Conservation (phyloP, 2,113 vertebrate genomes). For the Thomomys bottae region DNA sequence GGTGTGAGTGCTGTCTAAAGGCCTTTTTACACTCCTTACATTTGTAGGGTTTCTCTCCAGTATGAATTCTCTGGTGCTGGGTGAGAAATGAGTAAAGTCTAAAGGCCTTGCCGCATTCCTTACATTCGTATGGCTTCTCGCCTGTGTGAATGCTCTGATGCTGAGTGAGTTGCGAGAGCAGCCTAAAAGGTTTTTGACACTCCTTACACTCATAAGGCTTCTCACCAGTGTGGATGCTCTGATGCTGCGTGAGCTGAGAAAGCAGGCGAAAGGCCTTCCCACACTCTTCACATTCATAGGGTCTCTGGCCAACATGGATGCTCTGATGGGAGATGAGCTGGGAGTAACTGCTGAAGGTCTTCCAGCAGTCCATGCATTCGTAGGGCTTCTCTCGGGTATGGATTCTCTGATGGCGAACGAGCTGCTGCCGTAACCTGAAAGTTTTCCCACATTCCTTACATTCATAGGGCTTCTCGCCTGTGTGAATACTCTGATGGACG, state of each 20-base stretch:
- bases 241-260: slow-evolving; percentile 80
- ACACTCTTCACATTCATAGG: slow-evolving; percentile 80
- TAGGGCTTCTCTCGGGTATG: slow-evolving; percentile 75
- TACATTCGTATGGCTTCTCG: slow-evolving; percentile 77
- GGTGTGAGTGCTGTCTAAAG: slow-evolving; percentile 78
- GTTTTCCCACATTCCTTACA: slow-evolving; percentile 78
- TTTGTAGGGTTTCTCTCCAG: slow-evolving; percentile 79
- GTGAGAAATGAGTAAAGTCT: slow-evolving; percentile 79
- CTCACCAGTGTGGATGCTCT: slow-evolving; percentile 77
- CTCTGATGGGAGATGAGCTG: slow-evolving; percentile 79
- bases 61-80: slow-evolving; percentile 77
- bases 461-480: slow-evolving; percentile 81
- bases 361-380: slow-evolving; percentile 75
- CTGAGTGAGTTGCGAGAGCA: slow-evolving; percentile 73
- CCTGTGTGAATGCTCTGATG: slow-evolving; percentile 76
- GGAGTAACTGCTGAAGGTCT: slow-evolving; percentile 79
- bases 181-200: slow-evolving; percentile 73
- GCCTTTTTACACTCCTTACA: slow-evolving; percentile 80
- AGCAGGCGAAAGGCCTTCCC: slow-evolving; percentile 78
- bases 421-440: slow-evolving; percentile 75
- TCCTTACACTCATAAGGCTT: slow-evolving; percentile 77
- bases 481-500: slow-evolving; percentile 82
- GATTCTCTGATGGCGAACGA: slow-evolving; percentile 76
- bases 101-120: slow-evolving; percentile 78
- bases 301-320: slow-evolving; percentile 81